Conservation (phyloP, 2,888 invertebrate species). For the Epirrita christyi region DNA sequence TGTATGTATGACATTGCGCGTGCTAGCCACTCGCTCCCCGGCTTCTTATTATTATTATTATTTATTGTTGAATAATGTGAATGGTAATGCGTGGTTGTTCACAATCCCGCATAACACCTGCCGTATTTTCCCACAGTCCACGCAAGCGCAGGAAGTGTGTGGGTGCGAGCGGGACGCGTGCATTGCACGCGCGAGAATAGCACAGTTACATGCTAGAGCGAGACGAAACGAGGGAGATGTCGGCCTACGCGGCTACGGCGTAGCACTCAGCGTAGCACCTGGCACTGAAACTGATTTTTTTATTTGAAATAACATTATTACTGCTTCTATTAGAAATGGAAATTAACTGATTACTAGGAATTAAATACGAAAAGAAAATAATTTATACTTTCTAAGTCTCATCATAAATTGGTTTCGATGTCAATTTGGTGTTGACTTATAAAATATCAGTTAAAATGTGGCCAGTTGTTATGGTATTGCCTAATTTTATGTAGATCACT, state of each 20-base stretch:
- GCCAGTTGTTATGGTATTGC: constrained; percentile 28
- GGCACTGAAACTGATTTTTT: constrained; percentile 29
- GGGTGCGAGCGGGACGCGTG: constrained; percentile 76
- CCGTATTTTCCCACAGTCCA: constrained; percentile 86
- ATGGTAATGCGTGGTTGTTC: constrained; percentile 85
- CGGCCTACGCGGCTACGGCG: constrained; percentile 45
- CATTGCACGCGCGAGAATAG: constrained; percentile 67
- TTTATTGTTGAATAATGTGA: constrained; percentile 85
- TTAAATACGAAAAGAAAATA: too few species aligned
- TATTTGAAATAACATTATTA: background rate
- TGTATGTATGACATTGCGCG: constrained; percentile 78
- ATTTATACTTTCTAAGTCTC: too few species aligned
- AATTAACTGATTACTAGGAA: too few species aligned
- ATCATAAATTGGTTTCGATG: too few species aligned
- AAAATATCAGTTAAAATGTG: too few species aligned
- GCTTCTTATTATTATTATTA: constrained; percentile 85
- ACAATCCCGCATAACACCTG: constrained; percentile 86
- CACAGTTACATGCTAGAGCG: constrained; percentile 49
- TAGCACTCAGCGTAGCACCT: constrained; percentile 44
- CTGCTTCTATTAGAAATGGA: too few species aligned
- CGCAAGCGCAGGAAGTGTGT: constrained; percentile 78
- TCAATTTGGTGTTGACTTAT: too few species aligned
- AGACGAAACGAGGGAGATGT: constrained; percentile 54
- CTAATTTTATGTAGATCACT: constrained; percentile 35
- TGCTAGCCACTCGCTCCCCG: constrained; percentile 83